Conservation (phyloP, 2,797 vertebrate species). For the Pitangus sulphuratus region DNA sequence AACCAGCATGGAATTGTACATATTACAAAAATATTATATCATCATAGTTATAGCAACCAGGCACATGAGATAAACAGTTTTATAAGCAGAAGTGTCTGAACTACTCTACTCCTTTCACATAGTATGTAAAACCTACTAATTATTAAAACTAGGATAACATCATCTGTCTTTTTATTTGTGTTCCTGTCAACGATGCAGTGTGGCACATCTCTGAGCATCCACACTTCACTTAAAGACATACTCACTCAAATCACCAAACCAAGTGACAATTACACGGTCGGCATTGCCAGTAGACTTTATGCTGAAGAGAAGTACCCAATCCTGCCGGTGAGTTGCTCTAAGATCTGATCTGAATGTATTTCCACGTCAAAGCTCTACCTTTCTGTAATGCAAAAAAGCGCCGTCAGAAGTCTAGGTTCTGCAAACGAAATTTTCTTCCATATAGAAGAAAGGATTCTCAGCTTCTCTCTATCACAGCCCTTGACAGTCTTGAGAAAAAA, state of each 20-base stretch:
- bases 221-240: conserved; percentile 68
- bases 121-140: not conserved
- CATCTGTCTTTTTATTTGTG: not conserved
- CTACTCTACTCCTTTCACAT: not conserved
- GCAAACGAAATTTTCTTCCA: not conserved
- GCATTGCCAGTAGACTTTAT: conserved; percentile 84
- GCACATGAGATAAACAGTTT: not conserved
- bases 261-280: conserved; percentile 76
- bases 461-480: not conserved
- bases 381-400: not conserved
- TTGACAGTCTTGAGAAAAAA: not conserved
- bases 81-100: not conserved
- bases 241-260: conserved; percentile 78
- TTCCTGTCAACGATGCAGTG: not conserved
- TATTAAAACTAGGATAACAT: not conserved
- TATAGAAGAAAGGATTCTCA: not conserved
- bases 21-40: not conserved
- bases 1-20: not conserved
- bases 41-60: not conserved
- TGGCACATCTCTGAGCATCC: not conserved
- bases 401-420: not conserved
- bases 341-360: not conserved
- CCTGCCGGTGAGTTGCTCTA: conserved; percentile 74
- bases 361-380: not conserved
- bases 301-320: conserved; percentile 82